Evolutionary conservation across 2,888 invertebrate genomes (phyloP).

Genomic region (Nasonovia ribisnigri): DNA sequence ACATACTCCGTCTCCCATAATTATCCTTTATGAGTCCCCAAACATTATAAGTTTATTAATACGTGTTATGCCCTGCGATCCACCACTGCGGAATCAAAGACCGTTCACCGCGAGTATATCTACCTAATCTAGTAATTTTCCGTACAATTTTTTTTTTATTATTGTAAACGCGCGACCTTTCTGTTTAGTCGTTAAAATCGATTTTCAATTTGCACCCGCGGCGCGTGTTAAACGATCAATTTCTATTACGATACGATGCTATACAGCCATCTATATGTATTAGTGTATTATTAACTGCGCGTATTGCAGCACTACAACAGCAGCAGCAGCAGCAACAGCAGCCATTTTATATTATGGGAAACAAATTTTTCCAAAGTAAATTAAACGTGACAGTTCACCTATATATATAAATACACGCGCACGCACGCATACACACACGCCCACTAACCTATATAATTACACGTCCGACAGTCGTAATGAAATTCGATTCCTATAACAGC

Average conservation of each 20-base stretch:
- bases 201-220: neutral
- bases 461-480: conserved; percentile 4
- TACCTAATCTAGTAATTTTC: neutral
- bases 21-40: neutral
- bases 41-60: neutral
- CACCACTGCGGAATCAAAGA: neutral
- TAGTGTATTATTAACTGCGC: neutral
- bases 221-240: neutral
- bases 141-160: neutral
- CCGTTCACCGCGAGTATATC: neutral
- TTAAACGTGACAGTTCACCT: conserved; percentile 8
- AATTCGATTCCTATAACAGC: conserved; percentile 8
- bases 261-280: neutral
- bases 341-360: neutral
- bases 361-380: neutral
- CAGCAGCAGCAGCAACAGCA: too few relatives aligned
- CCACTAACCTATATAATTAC: neutral
- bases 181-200: neutral
- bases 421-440: neutral
- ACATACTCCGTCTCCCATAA: neutral
- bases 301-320: too few relatives aligned
- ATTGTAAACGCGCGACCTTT: neutral
- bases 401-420: neutral
- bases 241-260: neutral
- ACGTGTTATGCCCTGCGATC: neutral